Conservation (phyloP, 2,113 vertebrate genomes). For the Semnopithecus entellus region DNA sequence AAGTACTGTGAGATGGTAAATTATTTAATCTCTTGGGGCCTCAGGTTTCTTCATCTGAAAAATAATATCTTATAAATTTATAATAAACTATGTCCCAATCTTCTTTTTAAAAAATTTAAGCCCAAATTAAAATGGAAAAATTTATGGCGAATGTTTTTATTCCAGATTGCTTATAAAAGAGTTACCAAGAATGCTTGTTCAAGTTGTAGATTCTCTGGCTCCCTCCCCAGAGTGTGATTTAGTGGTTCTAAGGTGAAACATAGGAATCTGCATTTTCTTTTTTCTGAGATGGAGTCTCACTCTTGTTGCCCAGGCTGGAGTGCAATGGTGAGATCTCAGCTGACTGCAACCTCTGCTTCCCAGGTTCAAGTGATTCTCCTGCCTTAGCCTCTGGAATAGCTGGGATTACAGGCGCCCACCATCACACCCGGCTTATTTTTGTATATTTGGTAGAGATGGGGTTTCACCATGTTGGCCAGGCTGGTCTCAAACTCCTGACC, state of each 20-base stretch:
- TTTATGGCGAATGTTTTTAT: not conserved
- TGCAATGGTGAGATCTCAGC: too few relatives aligned
- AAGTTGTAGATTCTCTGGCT: constrained; percentile 36
- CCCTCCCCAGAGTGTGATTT: not conserved
- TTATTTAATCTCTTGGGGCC: not conserved
- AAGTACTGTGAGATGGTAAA: not conserved
- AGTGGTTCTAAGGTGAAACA: not conserved
- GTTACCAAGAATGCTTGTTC: not conserved
- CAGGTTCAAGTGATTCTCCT: too few relatives aligned
- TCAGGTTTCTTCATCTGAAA: not conserved
- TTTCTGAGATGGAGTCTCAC: too few relatives aligned
- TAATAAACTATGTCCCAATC: not conserved
- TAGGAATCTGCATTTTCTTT: not conserved
- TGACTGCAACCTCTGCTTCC: too few relatives aligned
- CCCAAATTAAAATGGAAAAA: constrained; percentile 40
- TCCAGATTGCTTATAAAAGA: constrained; percentile 17
- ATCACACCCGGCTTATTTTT: too few relatives aligned
- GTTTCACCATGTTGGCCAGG: too few relatives aligned
- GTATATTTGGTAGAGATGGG: too few relatives aligned
- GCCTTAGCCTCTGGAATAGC: too few relatives aligned
- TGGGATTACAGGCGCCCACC: too few relatives aligned
- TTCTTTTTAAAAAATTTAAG: constrained; percentile 14
- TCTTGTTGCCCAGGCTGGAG: too few relatives aligned
- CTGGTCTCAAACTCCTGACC: too few relatives aligned
- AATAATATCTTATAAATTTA: constrained; percentile 30